phyloP scores from a whole-genome alignment of 2,797 vertebrate species.

The Coccyzus lansbergi region DNA sequence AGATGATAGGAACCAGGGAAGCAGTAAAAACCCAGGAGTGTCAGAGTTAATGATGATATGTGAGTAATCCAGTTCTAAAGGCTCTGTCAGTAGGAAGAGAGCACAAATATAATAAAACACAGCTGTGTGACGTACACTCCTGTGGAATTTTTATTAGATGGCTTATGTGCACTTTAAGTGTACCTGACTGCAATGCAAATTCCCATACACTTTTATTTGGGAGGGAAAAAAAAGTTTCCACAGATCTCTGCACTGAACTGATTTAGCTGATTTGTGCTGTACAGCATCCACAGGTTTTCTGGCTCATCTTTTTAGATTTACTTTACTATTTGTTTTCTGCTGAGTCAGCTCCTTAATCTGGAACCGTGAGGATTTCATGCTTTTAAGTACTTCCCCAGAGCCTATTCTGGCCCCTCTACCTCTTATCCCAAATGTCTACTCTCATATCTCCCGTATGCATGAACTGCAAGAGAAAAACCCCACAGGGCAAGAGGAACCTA shows the following conservation, averaged over 20 bases:
- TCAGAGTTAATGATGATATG: conserved; percentile 61
- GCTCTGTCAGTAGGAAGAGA: conserved; percentile 65
- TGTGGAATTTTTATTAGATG: conserved; percentile 64
- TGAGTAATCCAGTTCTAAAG: conserved; percentile 52
- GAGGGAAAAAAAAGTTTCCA: conserved; percentile 6
- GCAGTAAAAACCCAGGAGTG: conserved; percentile 60
- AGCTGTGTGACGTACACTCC: conserved; percentile 52
- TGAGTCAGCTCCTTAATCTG: neutral
- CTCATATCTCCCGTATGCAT: accelerated
- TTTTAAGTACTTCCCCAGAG: neutral
- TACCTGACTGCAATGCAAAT: conserved; percentile 66
- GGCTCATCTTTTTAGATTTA: neutral
- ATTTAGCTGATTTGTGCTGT: neutral
- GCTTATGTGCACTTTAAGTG: conserved; percentile 21
- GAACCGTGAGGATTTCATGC: neutral
- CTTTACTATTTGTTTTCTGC: neutral
- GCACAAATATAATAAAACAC: conserved; percentile 61
- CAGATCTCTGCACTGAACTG: neutral
- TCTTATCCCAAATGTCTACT: neutral
- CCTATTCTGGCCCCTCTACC: neutral
- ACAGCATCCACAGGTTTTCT: neutral
- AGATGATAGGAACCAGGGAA: conserved; percentile 33
- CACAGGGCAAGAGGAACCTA: neutral
- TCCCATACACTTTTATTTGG: conserved; percentile 26
- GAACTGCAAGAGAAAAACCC: neutral